Base-by-base conservation (phyloP, 2,888 invertebrate genomes). In the Orthosia gracilis region DNA sequence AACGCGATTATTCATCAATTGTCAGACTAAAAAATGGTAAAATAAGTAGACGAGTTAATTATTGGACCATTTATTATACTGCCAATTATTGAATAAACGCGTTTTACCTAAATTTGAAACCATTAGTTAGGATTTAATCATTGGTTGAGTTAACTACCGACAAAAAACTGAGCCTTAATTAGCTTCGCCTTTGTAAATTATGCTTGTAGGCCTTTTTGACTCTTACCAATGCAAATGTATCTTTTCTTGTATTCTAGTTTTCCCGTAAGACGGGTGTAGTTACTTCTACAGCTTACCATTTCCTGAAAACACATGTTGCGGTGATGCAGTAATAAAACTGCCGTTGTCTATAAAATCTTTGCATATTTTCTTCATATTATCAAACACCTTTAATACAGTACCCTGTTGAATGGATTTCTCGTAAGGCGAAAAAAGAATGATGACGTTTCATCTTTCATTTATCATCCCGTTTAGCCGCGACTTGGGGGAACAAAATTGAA, bases 401-500 rank as follows among this genome's bases (percentile, higher is more conserved):
- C 23, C 54, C 40, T 54, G 40, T 66, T 78, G 71, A 85, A 83
- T 79, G 76, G 76, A 83, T 84, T 77, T 59, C 63, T 76, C 49
- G 63, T 73, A 82, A 85, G 79, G 73, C 78, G 66, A 31, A 47
- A 45, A 65, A 74, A 73, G 71, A 87, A 69, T 79, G 82, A 86
- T 79, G 81, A 86, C 80, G 75, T 80, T 76, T 77, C 69, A 70
- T 57, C 73, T 81, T 72, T 77, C 77, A 82, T 86, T 82, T 86
- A 86, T 83, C 81, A 78, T 80, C 67, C 72, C 83, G 75, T 82
- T 87, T 85, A 86, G 84, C 87, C 83, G 77, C 73, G 76, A 58
- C 63, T 79, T 77, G 85, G 86, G 80, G 85, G 77, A 87, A 69
- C 71, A 84, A 84, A 86, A 86, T 88, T 84, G 87, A 87, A 88